phyloP scores from a whole-genome alignment of 1,140 invertebrate genomes.

The Drepana arcuata region DNA sequence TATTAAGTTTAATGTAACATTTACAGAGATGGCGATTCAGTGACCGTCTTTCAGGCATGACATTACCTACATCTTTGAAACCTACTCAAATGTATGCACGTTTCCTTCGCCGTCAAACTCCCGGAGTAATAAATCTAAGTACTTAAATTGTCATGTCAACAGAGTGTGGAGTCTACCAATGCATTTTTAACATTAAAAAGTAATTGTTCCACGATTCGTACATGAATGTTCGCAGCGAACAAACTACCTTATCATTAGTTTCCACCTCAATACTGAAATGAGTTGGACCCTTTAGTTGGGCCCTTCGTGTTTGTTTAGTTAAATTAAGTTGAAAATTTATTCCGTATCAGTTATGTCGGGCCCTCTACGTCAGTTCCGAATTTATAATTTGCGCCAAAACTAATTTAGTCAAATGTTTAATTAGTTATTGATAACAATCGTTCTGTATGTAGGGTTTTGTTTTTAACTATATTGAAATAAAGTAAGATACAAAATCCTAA shows the following conservation, averaged over 20 bases:
- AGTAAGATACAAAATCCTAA: too few species aligned
- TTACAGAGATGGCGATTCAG: too few species aligned
- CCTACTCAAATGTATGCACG: not conserved
- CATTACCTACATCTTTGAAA: not conserved
- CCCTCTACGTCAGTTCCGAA: slow-evolving; percentile 54
- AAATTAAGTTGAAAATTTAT: slow-evolving; percentile 72
- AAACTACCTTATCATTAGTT: slow-evolving; percentile 63
- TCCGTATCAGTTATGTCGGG: slow-evolving; percentile 51
- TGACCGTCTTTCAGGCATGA: too few species aligned
- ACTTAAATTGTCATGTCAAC: not conserved
- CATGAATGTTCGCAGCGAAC: slow-evolving; percentile 5
- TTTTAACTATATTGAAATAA: too few species aligned
- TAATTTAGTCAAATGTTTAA: slow-evolving; percentile 13
- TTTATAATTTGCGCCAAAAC: slow-evolving; percentile 48
- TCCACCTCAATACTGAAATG: slow-evolving; percentile 54
- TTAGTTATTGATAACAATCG: slow-evolving; percentile 15
- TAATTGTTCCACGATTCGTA: not conserved
- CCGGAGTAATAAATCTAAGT: not conserved
- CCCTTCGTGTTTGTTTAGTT: slow-evolving; percentile 66
- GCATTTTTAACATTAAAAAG: not conserved
- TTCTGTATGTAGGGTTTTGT: too few species aligned
- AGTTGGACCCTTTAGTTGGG: slow-evolving; percentile 48
- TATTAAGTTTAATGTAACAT: too few species aligned
- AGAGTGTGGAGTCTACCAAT: not conserved
- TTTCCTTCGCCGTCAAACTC: not conserved